phyloP scores from a whole-genome alignment of 2,888 invertebrate species.

The Perithous albicinctus region DNA sequence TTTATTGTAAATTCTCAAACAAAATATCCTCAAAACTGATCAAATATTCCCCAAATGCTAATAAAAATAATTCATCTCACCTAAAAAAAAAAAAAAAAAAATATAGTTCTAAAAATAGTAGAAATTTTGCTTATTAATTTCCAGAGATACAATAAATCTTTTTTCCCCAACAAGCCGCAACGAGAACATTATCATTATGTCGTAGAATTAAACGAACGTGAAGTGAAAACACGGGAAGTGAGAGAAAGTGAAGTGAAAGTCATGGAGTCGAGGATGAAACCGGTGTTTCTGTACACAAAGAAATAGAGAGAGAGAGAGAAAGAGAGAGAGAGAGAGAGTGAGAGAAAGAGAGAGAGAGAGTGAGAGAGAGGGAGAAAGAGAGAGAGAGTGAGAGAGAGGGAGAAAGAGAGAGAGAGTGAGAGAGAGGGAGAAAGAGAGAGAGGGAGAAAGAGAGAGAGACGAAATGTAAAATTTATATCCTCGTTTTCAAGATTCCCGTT shows the following conservation, averaged over 20 bases:
- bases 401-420: too few relatives aligned
- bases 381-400: too few relatives aligned
- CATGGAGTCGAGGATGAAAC: background rate
- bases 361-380: too few relatives aligned
- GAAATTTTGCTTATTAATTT: background rate
- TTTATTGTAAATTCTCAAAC: too few relatives aligned
- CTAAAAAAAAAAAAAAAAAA: too few relatives aligned
- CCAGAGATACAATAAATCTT: background rate
- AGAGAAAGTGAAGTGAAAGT: background rate
- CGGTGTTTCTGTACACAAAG: background rate
- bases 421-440: too few relatives aligned
- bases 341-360: too few relatives aligned
- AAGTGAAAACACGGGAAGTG: conserved; percentile 10
- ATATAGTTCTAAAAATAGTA: too few relatives aligned
- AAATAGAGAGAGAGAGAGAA: too few relatives aligned
- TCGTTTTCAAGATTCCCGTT: conserved; percentile 29
- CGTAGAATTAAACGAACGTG: conserved; percentile 1
- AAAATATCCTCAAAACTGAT: background rate
- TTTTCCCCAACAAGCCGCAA: background rate
- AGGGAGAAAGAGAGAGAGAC: too few relatives aligned
- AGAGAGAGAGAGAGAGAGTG: too few relatives aligned
- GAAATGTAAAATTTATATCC: conserved; percentile 23
- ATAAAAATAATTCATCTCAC: background rate
- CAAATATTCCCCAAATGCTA: background rate
- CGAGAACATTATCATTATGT: conserved; percentile 8